Percentiles rank a stretch among this genome's conserved stretches.
Conservation (phyloP, 2,888 invertebrate species). For the Geotrupes spiniger region DNA sequence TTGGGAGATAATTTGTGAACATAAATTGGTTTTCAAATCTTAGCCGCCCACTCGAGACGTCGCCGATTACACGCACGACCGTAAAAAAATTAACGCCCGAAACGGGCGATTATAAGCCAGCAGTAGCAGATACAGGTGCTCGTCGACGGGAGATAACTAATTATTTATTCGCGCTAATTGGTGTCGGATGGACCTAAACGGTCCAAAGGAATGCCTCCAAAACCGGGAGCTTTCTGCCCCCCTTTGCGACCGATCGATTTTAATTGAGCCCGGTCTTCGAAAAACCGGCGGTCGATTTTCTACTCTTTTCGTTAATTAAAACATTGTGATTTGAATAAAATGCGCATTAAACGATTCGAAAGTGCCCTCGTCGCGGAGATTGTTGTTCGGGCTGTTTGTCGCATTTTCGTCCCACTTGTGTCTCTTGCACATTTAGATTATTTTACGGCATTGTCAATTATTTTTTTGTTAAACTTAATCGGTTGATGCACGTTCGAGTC, state of each 20-base stretch:
- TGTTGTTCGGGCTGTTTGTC: neutral
- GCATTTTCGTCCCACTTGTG: too few relatives aligned
- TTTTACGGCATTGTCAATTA: too few relatives aligned
- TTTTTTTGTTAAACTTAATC: too few relatives aligned
- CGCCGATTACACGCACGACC: too few relatives aligned
- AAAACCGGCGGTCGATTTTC: constrained; percentile 27
- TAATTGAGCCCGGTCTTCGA: constrained; percentile 41
- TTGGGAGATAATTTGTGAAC: too few relatives aligned
- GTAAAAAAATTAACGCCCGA: neutral
- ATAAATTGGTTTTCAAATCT: too few relatives aligned
- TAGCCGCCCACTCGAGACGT: too few relatives aligned
- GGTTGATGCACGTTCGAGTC: too few relatives aligned
- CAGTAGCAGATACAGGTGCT: constrained; percentile 43
- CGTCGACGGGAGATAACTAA: constrained; percentile 39
- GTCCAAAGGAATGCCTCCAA: constrained; percentile 43
- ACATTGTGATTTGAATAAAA: constrained; percentile 52
- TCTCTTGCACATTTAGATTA: too few relatives aligned
- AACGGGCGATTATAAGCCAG: constrained; percentile 9
- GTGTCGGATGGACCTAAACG: constrained; percentile 42
- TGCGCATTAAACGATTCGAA: constrained; percentile 49
- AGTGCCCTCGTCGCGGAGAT: constrained; percentile 29
- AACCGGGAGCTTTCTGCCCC: constrained; percentile 43
- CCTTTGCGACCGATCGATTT: constrained; percentile 43
- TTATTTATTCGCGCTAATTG: constrained; percentile 50
- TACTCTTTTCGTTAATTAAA: constrained; percentile 50